These are phyloP conservation scores for Panagrolaimus sp. DNA, from an alignment of 1,140 invertebrate genomes.

Conservation along the genomic window DNA sequence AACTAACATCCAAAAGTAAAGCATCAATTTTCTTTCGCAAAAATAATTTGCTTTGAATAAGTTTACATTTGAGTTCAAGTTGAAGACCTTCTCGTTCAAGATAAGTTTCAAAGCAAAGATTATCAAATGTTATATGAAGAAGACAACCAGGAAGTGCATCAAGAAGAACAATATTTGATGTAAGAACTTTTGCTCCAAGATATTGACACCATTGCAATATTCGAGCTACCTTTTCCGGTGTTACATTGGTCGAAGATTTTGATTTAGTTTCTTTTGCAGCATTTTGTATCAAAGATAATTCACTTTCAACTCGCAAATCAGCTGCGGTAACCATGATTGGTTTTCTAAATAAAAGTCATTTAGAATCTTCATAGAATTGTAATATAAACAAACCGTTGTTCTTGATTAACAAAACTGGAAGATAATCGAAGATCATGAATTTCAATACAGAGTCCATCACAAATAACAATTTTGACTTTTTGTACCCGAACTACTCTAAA, in stretches of 20 bases:
- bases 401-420: constrained; percentile 59
- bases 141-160: constrained; percentile 60
- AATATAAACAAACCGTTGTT: constrained; percentile 48
- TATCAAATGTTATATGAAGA: constrained; percentile 59
- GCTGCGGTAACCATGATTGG: constrained; percentile 56
- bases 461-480: constrained; percentile 33
- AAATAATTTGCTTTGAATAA: constrained; percentile 45
- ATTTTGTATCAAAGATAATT: background rate
- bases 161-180: constrained; percentile 60
- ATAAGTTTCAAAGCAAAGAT: constrained; percentile 56
- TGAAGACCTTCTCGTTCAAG: constrained; percentile 40
- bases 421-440: constrained; percentile 59
- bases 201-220: constrained; percentile 47
- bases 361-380: background rate
- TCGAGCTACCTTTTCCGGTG: background rate
- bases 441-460: constrained; percentile 48
- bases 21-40: constrained; percentile 22
- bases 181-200: constrained; percentile 52
- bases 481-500: constrained; percentile 28
- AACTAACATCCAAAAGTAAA: constrained; percentile 23
- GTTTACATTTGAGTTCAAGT: constrained; percentile 39
- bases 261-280: no score
- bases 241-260: background rate
- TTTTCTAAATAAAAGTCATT: constrained; percentile 45
- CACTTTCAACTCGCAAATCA: constrained; percentile 58